phyloP scores from a whole-genome alignment of 2,113 vertebrate species.

The Scytalopus superciliaris region DNA sequence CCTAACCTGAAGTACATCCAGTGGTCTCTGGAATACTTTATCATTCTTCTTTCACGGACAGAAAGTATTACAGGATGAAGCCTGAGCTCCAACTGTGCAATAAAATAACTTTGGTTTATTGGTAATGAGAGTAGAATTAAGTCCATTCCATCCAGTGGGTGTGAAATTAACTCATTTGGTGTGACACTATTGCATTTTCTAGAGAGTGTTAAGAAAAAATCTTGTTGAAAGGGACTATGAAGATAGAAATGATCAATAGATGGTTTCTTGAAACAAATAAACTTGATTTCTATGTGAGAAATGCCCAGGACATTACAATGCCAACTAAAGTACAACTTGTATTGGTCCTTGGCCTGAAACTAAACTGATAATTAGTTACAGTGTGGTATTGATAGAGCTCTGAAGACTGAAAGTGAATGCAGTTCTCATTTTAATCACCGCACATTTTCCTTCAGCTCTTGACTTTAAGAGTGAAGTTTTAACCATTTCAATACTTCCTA shows the following conservation, averaged over 20 bases:
- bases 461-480: neutral
- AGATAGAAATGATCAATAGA: neutral
- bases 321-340: neutral
- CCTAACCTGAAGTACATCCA: neutral
- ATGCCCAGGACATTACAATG: neutral
- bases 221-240: neutral
- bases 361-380: neutral
- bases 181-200: neutral
- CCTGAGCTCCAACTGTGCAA: neutral
- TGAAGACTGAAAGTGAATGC: neutral
- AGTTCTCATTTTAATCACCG: neutral
- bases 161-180: constrained; percentile 37
- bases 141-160: neutral
- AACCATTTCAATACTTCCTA: neutral
- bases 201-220: neutral
- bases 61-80: neutral
- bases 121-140: constrained; percentile 31
- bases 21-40: neutral
- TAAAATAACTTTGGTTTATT: constrained; percentile 21
- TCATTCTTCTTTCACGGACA: neutral
- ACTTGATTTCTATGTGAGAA: neutral
- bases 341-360: neutral
- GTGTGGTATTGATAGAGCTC: neutral
- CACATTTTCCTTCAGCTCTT: neutral
- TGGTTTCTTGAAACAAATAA: neutral